Evolutionary conservation across 2,113 vertebrate species (phyloP), one percentile per base, ranked within the genome.

Genomic region (Rhabdornis inornatus): DNA sequence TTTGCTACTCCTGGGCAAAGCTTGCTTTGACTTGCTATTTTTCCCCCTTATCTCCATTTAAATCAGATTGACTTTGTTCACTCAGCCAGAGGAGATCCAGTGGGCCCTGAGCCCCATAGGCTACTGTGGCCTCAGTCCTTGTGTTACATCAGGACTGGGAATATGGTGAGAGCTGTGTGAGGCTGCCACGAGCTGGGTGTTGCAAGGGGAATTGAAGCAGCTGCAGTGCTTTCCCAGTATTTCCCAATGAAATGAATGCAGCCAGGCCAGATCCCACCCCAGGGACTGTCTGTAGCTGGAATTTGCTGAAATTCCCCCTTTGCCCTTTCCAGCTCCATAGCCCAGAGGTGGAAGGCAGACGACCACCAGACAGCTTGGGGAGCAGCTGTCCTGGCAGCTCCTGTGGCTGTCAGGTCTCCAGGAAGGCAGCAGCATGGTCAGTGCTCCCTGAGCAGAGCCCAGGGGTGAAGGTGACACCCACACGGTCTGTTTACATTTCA

Each of bases 271-370:
- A 94, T 83, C 59, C 79, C 87, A 42, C 71, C 19, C 27, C 47
- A n/a, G 86, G 76, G 96, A 89, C 60, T 39, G 47, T 2, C 50
- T 93, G 61, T 87, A 83, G 31, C 87, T 95, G 94, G 89, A 96
- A 92, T 50, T 56, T 63, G 39, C 85, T 49, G 82, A 95, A 97
- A 96, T 94, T 88, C 85, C 94, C 95, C 82, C 17, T 75, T 80
- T 81, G 11, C 52, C 28, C 47, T 64, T 94, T 89, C 85, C 87
- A 93, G 71, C 13, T 95, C 52, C 0, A 0, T 52, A 64, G 74
- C 28, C 56, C 2, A 5, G 55, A 66, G 35, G 79, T 63, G 52
- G 70, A 49, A 89, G 78, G 45, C 59, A 27, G 55, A 88, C 5
- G 23, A 74, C 21, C 0, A 7, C n/a, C 28, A 72, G 22, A 10